Conservation (phyloP, 2,113 vertebrate species). For the Strix uralensis region DNA sequence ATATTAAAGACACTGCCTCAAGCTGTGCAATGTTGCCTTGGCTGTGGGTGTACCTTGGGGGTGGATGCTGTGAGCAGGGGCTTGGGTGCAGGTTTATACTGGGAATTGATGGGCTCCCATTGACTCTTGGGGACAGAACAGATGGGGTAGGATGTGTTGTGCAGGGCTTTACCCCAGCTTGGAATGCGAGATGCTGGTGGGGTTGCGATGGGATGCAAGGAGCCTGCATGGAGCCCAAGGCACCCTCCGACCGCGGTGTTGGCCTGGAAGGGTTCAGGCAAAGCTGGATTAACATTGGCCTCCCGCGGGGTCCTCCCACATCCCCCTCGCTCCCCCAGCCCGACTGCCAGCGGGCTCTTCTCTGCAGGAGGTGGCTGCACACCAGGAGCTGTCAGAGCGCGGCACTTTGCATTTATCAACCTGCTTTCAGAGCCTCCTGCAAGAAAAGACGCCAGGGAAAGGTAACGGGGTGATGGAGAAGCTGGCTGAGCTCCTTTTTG, state of each 20-base stretch:
- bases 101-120: background rate
- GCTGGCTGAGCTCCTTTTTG: background rate
- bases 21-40: background rate
- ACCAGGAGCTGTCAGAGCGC: background rate
- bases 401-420: background rate
- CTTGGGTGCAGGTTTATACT: background rate
- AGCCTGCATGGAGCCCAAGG: background rate
- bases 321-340: background rate
- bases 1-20: fast-evolving
- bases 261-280: background rate
- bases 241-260: background rate
- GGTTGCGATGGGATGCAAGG: background rate
- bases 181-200: background rate
- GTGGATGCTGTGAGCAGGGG: background rate
- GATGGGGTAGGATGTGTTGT: background rate
- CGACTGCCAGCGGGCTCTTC: fast-evolving
- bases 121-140: background rate
- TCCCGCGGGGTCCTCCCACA: fast-evolving
- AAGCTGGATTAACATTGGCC: background rate
- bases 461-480: background rate
- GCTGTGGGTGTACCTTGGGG: fast-evolving
- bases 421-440: background rate
- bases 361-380: background rate
- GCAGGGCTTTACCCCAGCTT: background rate
- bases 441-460: background rate